phyloP scores from a whole-genome alignment of 2,888 invertebrate species.

The Helobdella robusta region DNA sequence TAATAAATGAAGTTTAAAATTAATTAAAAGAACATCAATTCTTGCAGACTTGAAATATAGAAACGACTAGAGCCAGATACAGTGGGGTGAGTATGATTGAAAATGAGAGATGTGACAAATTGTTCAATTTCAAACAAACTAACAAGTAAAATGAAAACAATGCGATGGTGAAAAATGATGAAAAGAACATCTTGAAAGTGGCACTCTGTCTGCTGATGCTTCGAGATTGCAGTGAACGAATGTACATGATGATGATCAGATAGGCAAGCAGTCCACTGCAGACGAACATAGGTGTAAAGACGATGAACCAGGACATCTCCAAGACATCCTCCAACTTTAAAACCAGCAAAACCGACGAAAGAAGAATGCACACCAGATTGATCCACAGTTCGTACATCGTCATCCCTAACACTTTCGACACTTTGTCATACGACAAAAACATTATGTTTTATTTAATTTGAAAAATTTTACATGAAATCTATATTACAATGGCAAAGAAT shows the following conservation, averaged over 20 bases:
- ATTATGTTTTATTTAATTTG: no score
- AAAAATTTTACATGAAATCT: no score
- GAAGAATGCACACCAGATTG: conserved; percentile 69
- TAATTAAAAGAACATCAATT: neutral
- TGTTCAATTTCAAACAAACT: neutral
- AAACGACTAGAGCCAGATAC: neutral
- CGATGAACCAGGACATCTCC: conserved; percentile 69
- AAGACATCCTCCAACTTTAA: conserved; percentile 61
- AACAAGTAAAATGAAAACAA: conserved; percentile 12
- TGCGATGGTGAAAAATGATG: neutral
- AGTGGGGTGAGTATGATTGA: conserved; percentile 15
- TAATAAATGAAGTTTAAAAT: neutral
- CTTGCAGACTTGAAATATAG: conserved; percentile 1
- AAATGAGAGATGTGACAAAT: neutral
- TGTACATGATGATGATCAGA: conserved; percentile 52
- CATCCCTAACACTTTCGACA: conserved; percentile 84
- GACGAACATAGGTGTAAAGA: conserved; percentile 81
- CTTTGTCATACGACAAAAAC: conserved; percentile 56
- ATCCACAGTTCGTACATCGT: conserved; percentile 91
- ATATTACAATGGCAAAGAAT: no score
- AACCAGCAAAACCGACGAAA: conserved; percentile 74
- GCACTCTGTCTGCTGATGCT: neutral
- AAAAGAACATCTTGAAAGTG: neutral
- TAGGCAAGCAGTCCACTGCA: conserved; percentile 86
- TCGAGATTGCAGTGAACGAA: neutral